Conservation (phyloP, 2,113 vertebrate species). For the Elaphurus davidianus region DNA sequence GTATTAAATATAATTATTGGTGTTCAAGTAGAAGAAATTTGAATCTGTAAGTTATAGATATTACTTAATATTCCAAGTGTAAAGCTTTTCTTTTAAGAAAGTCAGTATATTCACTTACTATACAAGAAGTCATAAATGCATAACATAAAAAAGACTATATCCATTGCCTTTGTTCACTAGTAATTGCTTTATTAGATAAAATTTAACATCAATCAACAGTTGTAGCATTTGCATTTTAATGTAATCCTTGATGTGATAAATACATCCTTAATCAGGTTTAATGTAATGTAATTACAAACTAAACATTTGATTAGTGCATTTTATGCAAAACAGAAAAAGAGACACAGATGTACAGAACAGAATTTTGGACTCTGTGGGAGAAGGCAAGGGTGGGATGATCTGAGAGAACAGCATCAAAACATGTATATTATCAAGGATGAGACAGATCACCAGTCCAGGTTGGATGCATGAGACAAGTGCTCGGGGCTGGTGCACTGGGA, state of each 20-base stretch:
- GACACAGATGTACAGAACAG: too few species aligned
- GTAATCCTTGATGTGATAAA: conserved; percentile 76
- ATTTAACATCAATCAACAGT: conserved; percentile 71
- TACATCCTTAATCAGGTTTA: conserved; percentile 78
- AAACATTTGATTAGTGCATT: conserved; percentile 81
- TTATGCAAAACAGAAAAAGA: too few species aligned
- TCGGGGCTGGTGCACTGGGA: too few species aligned
- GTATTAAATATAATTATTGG: neutral
- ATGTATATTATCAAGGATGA: too few species aligned
- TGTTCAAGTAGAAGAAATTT: neutral
- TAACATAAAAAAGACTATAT: neutral
- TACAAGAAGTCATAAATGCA: neutral
- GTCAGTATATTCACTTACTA: neutral
- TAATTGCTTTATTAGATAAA: conserved; percentile 61
- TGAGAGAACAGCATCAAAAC: too few species aligned
- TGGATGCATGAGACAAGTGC: too few species aligned
- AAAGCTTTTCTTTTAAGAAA: neutral
- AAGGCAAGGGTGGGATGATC: too few species aligned
- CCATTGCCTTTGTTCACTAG: neutral
- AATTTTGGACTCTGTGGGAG: too few species aligned
- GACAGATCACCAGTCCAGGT: too few species aligned
- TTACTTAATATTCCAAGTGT: neutral
- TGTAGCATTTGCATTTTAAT: conserved; percentile 75
- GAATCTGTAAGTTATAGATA: neutral
- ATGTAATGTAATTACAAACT: conserved; percentile 78